Conservation (phyloP, 2,113 vertebrate genomes). For the Anolis sagrei region DNA sequence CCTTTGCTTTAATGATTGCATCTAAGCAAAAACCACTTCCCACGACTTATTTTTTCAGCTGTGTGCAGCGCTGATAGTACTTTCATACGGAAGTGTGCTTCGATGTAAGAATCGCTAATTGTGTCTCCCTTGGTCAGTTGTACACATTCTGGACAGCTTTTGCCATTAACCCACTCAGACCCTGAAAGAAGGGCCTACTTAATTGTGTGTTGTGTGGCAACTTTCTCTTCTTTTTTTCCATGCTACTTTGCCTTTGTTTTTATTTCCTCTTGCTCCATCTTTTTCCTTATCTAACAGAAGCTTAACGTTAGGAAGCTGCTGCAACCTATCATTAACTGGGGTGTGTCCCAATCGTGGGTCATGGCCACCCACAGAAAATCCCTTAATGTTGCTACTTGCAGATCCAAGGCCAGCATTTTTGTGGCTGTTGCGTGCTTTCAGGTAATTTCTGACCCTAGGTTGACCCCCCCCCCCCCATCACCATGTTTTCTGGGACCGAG, state of each 20-base stretch:
- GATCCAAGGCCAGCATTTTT: too few species aligned
- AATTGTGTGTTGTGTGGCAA: neutral
- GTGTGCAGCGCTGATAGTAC: neutral
- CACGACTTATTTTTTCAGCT: conserved; percentile 28
- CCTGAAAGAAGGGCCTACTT: neutral
- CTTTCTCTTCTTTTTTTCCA: neutral
- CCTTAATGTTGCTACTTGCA: neutral
- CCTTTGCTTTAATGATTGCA: conserved; percentile 17
- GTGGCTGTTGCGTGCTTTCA: too few species aligned
- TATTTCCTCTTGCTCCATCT: neutral
- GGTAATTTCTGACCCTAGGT: too few species aligned
- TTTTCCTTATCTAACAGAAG: neutral
- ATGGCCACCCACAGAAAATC: neutral
- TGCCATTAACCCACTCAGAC: neutral
- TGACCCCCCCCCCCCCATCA: too few species aligned
- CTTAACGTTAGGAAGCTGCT: neutral
- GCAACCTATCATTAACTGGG: neutral
- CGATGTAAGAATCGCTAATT: conserved; percentile 9
- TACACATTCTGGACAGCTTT: neutral
- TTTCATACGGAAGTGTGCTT: neutral
- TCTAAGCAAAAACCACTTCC: neutral
- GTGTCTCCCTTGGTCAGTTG: neutral
- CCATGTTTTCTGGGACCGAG: too few species aligned
- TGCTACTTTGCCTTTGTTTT: neutral
- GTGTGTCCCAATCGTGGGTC: neutral